Evolutionary conservation across 2,888 invertebrate species (phyloP).

Genomic region (Rotaria macrura): DNA sequence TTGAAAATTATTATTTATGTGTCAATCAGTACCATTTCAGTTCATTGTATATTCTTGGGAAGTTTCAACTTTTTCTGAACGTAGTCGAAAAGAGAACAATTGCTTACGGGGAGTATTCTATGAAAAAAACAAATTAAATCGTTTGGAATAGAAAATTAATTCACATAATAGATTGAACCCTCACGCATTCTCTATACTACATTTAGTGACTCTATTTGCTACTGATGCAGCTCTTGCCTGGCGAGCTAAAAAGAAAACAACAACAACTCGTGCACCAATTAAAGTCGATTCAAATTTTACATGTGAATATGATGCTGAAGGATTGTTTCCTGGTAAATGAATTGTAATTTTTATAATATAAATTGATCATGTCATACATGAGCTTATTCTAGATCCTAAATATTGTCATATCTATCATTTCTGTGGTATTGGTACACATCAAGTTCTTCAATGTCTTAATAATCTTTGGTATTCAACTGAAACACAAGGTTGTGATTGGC

Average conservation of each 20-base stretch:
- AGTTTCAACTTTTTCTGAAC: no score
- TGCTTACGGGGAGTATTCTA: no score
- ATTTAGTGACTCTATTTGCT: slow-evolving; percentile 25
- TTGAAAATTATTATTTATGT: no score
- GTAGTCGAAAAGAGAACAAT: no score
- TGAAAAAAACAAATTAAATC: no score
- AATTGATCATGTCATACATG: neutral
- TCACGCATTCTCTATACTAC: neutral
- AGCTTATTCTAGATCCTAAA: slow-evolving; percentile 20
- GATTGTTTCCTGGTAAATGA: slow-evolving; percentile 28
- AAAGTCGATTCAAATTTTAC: slow-evolving; percentile 33
- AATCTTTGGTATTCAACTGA: slow-evolving; percentile 28
- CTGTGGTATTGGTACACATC: slow-evolving; percentile 29
- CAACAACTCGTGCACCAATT: slow-evolving; percentile 18
- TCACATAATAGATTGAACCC: no score
- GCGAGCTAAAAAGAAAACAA: slow-evolving; percentile 25
- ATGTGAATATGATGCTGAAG: slow-evolving; percentile 33
- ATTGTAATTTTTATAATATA: neutral
- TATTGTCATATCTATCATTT: slow-evolving; percentile 31
- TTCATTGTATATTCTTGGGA: no score
- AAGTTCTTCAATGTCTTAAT: slow-evolving; percentile 18
- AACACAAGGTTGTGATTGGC: slow-evolving; percentile 29
- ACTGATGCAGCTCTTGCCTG: slow-evolving; percentile 6
- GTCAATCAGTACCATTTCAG: no score
- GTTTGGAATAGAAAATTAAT: no score